Percentiles rank a stretch among this genome's conserved stretches.
phyloP scores from a whole-genome alignment of 2,113 vertebrate species.

The Microtus oregoni region DNA sequence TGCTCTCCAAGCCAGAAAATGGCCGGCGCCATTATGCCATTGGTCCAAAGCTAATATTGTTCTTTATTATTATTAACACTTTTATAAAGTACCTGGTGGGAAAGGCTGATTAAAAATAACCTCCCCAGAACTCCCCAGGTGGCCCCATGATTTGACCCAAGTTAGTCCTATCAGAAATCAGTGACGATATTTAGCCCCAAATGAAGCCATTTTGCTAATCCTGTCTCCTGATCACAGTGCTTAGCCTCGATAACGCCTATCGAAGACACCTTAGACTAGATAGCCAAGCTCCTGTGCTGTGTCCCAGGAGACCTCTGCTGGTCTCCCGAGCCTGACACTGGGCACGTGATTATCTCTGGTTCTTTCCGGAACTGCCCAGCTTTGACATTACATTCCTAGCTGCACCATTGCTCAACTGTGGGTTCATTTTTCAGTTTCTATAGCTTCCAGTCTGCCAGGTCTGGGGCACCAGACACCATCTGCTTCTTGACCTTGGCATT shows the following conservation, averaged over 20 bases:
- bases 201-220: not conserved
- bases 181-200: not conserved
- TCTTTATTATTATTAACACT: not conserved
- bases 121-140: not conserved
- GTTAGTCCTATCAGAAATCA: slow-evolving; percentile 11
- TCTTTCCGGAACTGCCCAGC: not conserved
- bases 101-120: slow-evolving; percentile 57
- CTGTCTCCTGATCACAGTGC: not conserved
- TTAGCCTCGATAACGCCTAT: not conserved
- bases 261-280: not conserved
- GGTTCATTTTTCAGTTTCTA: not conserved
- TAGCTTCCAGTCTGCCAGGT: not conserved
- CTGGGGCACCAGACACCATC: not conserved
- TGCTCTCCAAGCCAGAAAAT: slow-evolving; percentile 58
- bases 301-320: not conserved
- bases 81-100: not conserved
- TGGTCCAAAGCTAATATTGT: slow-evolving; percentile 42
- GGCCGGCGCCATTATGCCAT: slow-evolving; percentile 10
- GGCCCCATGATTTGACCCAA: not conserved
- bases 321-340: not conserved
- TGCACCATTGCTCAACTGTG: not conserved
- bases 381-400: not conserved
- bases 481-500: not conserved
- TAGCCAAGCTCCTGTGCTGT: not conserved
- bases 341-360: not conserved